Evolutionary conservation across 2,797 vertebrate genomes (phyloP), one percentile per base, ranked within the genome.

Genomic region (Chelonia mydas): DNA sequence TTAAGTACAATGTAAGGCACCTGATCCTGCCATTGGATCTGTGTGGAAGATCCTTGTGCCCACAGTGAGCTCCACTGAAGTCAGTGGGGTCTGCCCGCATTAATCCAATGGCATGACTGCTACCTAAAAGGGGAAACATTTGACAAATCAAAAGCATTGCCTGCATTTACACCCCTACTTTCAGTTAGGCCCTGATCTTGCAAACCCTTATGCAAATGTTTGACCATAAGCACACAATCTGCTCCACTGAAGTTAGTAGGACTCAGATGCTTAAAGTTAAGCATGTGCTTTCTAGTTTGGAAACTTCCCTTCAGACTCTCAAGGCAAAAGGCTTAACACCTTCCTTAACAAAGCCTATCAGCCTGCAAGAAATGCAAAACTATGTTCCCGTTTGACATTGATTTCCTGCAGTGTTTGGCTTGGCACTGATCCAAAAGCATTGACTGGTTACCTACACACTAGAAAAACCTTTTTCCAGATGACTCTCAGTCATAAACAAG

Each of bases 381-480:
- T 5, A 68, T 0, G 72, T 76, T 41, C 72, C 23, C 25, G 2
- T 76, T 47, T 28, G 13, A 47, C 25, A 28, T 47, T 45, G 0
- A 89, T 90, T 94, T 93, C 68, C 90, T 74, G 61, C 65, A 8
- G 55, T 54, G 88, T 41, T 59, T 87, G 41, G 21, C 77, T 68
- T 93, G 90, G 88, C 87, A 74, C 49, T 74, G 47, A 45, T 68
- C 74, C 77, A 90, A 81, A 84, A 86, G 59, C 27, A 86, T 41
- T 0, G 0, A 47, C 47, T 94, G 77, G 4, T 59, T 94, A 51
- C 25, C 41, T 90, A 57, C 85, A 65, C 27, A 81, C 51, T 91
- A 65, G 87, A 90, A 86, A 86, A 68, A 37, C n/a, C 57, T 93
- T 84, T 51, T 25, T 76, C 83, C 37, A 89, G 84, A 87, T 93